These are phyloP conservation scores for Danaus plexippus DNA, from an alignment of 1,140 invertebrate genomes.

Conservation along the genomic window DNA sequence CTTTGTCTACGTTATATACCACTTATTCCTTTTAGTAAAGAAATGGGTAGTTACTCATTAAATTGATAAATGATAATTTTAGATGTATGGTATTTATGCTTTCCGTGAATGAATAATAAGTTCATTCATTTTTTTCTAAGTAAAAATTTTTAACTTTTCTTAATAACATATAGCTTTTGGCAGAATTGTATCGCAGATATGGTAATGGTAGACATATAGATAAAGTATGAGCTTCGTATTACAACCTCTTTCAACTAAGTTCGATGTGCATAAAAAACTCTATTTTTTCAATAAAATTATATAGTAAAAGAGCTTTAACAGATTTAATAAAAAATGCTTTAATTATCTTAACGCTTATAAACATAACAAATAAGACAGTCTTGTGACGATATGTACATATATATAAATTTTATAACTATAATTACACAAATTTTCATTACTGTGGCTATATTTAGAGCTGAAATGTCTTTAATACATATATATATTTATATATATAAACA, in stretches of 20 bases:
- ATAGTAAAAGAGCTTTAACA: too few relatives aligned
- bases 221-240: slow-evolving; percentile 14
- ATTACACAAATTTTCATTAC: too few relatives aligned
- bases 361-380: too few relatives aligned
- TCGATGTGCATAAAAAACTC: slow-evolving; percentile 6
- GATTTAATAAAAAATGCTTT: too few relatives aligned
- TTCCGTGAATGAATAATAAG: slow-evolving; percentile 18
- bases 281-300: background rate
- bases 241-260: slow-evolving; percentile 7
- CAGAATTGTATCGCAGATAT: slow-evolving; percentile 22
- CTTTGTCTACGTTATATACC: slow-evolving; percentile 65
- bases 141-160: slow-evolving; percentile 9
- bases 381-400: too few relatives aligned
- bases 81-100: slow-evolving; percentile 23
- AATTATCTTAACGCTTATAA: too few relatives aligned
- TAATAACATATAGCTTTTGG: slow-evolving; percentile 18
- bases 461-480: background rate
- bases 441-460: too few relatives aligned
- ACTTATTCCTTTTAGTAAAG: slow-evolving; percentile 52
- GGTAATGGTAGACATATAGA: slow-evolving; percentile 19
- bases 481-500: slow-evolving; percentile 3
- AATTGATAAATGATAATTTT: slow-evolving; percentile 32
- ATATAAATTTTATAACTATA: too few relatives aligned
- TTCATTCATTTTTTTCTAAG: slow-evolving; percentile 20
- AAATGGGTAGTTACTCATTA: slow-evolving; percentile 45